Evolutionary conservation across 1,140 invertebrate species (phyloP).

Genomic region (Reticulitermes speratus): DNA sequence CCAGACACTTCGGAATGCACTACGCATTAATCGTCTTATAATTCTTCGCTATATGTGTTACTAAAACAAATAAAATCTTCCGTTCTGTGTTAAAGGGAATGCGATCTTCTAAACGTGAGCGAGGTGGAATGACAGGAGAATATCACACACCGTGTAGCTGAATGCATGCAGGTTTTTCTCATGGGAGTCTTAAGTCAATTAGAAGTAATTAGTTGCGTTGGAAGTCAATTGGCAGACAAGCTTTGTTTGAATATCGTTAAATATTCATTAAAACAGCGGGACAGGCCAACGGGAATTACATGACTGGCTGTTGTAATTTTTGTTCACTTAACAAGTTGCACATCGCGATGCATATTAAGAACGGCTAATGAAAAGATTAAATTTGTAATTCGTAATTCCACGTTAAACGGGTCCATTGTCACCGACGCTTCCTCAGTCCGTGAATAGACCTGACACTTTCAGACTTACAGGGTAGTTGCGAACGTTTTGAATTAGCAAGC

Average conservation of each 20-base stretch:
- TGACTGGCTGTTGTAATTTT: not conserved
- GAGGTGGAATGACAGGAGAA: not conserved
- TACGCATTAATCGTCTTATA: too few relatives aligned
- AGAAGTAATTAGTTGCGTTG: not conserved
- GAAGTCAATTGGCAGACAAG: not conserved
- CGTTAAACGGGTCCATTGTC: too few relatives aligned
- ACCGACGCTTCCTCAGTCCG: too few relatives aligned
- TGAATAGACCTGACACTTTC: too few relatives aligned
- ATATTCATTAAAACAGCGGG: not conserved
- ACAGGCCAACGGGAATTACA: not conserved
- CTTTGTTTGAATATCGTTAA: conserved; percentile 10
- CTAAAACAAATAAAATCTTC: too few relatives aligned
- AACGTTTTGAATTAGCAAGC: too few relatives aligned
- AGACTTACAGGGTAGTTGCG: too few relatives aligned
- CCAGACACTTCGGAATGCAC: too few relatives aligned
- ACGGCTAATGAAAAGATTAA: not conserved
- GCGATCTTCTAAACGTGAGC: too few relatives aligned
- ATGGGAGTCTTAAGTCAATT: not conserved
- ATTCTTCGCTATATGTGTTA: too few relatives aligned
- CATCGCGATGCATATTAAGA: not conserved
- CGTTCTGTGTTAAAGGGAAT: too few relatives aligned
- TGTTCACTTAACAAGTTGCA: not conserved
- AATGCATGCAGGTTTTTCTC: not conserved
- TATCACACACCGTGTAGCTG: not conserved
- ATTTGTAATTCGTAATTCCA: not conserved